Conservation (phyloP, 2,797 vertebrate genomes). For the Psittacula echo region DNA sequence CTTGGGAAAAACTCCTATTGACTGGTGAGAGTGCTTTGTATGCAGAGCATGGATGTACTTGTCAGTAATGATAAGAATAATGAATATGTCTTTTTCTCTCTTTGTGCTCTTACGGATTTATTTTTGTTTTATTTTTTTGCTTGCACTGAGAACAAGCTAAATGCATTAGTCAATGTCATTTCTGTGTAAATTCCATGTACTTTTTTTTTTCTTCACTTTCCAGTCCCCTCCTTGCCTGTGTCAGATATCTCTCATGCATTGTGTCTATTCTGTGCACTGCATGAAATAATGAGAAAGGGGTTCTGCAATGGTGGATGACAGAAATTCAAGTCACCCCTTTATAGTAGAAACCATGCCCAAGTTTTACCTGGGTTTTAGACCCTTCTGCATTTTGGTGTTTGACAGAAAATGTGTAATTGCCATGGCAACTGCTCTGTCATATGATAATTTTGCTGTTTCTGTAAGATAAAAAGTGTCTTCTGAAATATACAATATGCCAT, state of each 20-base stretch:
- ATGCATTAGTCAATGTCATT: background rate
- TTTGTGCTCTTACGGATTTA: background rate
- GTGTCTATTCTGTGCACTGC: background rate
- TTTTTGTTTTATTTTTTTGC: background rate
- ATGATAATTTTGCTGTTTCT: slow-evolving; percentile 49
- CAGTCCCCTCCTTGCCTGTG: background rate
- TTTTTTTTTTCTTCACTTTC: background rate
- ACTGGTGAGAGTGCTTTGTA: background rate
- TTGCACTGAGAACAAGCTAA: background rate
- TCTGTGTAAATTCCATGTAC: background rate
- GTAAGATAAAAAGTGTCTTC: slow-evolving; percentile 31
- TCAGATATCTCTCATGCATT: background rate
- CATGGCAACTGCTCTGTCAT: slow-evolving; percentile 39
- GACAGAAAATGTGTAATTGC: slow-evolving; percentile 54
- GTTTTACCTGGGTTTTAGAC: slow-evolving; percentile 8
- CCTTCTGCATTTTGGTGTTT: slow-evolving; percentile 38
- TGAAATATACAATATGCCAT: slow-evolving; percentile 7
- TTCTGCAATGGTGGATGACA: background rate
- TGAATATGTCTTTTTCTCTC: background rate
- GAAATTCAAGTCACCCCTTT: background rate
- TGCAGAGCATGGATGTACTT: background rate
- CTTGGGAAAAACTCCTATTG: background rate
- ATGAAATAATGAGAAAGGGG: background rate
- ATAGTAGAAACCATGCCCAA: background rate
- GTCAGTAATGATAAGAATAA: slow-evolving; percentile 22